Evolutionary conservation across 1,140 invertebrate genomes (phyloP).

Genomic region (Drosophila fuyamai): DNA sequence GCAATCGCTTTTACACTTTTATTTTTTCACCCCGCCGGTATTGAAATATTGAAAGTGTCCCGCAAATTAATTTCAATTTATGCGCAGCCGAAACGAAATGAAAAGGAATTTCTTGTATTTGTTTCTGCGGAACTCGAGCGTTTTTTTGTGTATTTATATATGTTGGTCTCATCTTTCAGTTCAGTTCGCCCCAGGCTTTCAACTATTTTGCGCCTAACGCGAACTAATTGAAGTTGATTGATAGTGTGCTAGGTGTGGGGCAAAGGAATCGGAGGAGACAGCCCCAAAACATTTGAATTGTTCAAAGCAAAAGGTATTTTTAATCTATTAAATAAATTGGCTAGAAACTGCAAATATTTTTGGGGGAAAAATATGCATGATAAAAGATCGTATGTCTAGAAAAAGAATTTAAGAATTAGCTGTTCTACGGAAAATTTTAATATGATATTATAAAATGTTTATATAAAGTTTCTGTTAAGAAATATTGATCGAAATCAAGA

Average conservation of each 20-base stretch:
- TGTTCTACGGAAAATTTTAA: too few species aligned
- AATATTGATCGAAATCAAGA: too few species aligned
- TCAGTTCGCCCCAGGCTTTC: conserved; percentile 13
- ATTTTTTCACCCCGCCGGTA: conserved; percentile 19
- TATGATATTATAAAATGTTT: too few species aligned
- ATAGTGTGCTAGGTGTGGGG: conserved; percentile 41
- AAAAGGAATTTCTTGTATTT: conserved; percentile 68
- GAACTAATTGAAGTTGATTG: conserved; percentile 78
- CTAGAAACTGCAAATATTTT: background rate
- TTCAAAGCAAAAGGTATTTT: conserved; percentile 28
- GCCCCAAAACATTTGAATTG: conserved; percentile 14
- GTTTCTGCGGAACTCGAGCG: conserved; percentile 51
- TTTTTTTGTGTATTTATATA: conserved; percentile 38
- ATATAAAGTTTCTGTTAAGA: too few species aligned
- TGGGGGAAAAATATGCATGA: too few species aligned
- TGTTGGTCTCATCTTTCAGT: conserved; percentile 37
- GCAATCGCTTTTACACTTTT: conserved; percentile 56
- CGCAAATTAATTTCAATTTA: conserved; percentile 82
- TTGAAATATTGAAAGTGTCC: conserved; percentile 75
- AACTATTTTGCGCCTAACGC: conserved; percentile 79
- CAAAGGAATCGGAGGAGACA: conserved; percentile 12
- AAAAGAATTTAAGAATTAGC: too few species aligned
- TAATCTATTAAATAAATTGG: conserved; percentile 2
- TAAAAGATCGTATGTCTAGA: too few species aligned
- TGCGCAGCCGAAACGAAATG: conserved; percentile 32